Conservation (phyloP, 2,113 vertebrate species). For the Sander lucioperca region DNA sequence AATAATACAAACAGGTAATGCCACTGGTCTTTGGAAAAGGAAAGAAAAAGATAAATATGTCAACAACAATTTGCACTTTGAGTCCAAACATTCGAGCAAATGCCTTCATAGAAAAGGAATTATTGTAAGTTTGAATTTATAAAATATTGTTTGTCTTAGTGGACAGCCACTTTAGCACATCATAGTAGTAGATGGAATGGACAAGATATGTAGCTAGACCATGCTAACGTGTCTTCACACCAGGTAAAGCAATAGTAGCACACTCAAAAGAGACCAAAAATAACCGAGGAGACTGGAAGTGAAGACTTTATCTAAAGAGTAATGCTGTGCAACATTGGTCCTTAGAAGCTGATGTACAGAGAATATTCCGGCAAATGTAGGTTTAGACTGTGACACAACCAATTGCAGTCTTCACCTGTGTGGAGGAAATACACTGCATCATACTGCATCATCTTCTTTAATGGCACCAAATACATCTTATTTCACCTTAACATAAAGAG, state of each 20-base stretch:
- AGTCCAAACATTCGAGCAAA: slow-evolving; percentile 52
- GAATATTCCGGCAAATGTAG: slow-evolving; percentile 27
- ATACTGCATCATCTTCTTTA: slow-evolving; percentile 23
- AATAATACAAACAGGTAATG: slow-evolving; percentile 50
- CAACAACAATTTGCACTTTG: slow-evolving; percentile 40
- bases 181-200: slow-evolving; percentile 25
- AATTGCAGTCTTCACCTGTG: slow-evolving; percentile 10
- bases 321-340: slow-evolving; percentile 50
- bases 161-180: slow-evolving; percentile 44
- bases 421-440: slow-evolving; percentile 50
- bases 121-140: slow-evolving; percentile 36
- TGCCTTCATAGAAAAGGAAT: slow-evolving; percentile 52
- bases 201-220: slow-evolving; percentile 26
- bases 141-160: slow-evolving; percentile 53
- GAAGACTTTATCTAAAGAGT: slow-evolving; percentile 16
- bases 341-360: slow-evolving; percentile 40
- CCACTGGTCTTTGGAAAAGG: slow-evolving; percentile 48
- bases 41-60: slow-evolving; percentile 42
- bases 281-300: slow-evolving; percentile 6
- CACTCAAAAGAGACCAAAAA: not conserved
- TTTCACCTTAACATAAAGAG: slow-evolving; percentile 34
- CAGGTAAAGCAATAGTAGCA: slow-evolving; percentile 35
- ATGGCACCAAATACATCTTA: slow-evolving; percentile 54
- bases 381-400: slow-evolving; percentile 28
- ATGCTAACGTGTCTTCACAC: slow-evolving; percentile 33